Base-by-base conservation (phyloP, 2,888 invertebrate genomes). In the Marasmarcha lunaedactyla region DNA sequence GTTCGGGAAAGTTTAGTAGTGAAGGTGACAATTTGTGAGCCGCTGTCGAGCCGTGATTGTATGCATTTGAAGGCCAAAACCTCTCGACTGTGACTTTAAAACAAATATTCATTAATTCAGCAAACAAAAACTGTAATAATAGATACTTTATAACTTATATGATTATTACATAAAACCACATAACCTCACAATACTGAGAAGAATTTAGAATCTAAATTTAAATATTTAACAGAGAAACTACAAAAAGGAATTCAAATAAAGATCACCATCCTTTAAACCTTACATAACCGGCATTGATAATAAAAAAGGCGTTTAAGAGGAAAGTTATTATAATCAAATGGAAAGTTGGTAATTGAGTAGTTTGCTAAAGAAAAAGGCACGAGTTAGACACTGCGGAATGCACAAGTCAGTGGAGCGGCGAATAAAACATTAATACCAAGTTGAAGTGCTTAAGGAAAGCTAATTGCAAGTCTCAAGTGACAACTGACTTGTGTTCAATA, bases 391-490 rank as follows among this genome's bases (percentile, higher is more conserved):
- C 46, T 50, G 40, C 33, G 44, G n/a, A 53, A 46, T 46, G 42
- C 43, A 47, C 43, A 46, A 55, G 47, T 55, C 58, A 65, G 46
- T 54, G 53, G 52, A 64, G 58, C 59, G 55, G 47, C 50, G 49
- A 46, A 54, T 47, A 48, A 51, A 42, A 52, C 42, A 30, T 30
- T 7, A 30, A 30, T 30, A 30, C n/a, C 10, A 30, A 30, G 30
- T 30, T 10, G 3, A 30, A 30, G 30, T 11, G 30, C 11, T 7
- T 3, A 11, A n/a, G 30, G 30, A 39, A 44, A 48, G 41, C 15
- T 46, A 49, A 45, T 36, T 36, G 35, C 48, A 47, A 42, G 44
- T 20, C 20, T 30, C 25, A 25, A 6, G 5, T 25, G 25, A 25
- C 5, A 25, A 25, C 25, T 9, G 25, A 25, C 25, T 25, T n/a